Evolutionary conservation across 1,140 invertebrate species (phyloP), one percentile per base, ranked within the genome.

Genomic region (Drosophila insularis): DNA sequence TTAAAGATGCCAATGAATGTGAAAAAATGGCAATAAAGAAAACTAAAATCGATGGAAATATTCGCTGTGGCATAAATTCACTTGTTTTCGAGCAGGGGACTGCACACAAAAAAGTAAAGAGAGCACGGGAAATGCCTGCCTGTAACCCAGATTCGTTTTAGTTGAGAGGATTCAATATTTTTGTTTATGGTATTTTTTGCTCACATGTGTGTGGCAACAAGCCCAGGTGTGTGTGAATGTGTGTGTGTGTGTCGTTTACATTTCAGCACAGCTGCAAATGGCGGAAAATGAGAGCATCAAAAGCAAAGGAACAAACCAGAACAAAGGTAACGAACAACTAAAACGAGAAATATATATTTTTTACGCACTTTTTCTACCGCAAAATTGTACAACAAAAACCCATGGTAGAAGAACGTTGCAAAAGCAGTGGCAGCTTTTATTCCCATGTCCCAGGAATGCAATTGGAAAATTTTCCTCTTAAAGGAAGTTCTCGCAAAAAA

Each of bases 41-140:
- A 65, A 76, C 79, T 68, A 76, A 87, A 86, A 86, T 87, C 82
- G 87, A 85, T 85, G 82, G 74, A 86, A 85, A 86, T 75, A 85
- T 86, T 86, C 79, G 75, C 79, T 63, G 59, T 86, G 82, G 82
- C 82, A 86, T 87, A 86, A 87, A 86, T 82, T 86, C 76, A 69
- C 71, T 86, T 50, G 43, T 50, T 46, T 50, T 86, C 58, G 27
- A 5, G 5, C 0, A 27, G 59, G 62, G 59, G 6, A 32, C 55
- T 46, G 68, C 27, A 27, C 27, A 27, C 27, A 27, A 27, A 27
- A 71, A 71, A 65, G 54, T 8, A 39, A 11, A 31, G 37, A 53
- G 21, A 32, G 39, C 39, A 76, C 32, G 71, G 58, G 46, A 58
- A 46, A 46, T 50, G 43, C 17, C 81, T 75, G 75, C 82, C 82